Conservation (phyloP, 2,113 vertebrate species). For the Odobenus rosmarus region DNA sequence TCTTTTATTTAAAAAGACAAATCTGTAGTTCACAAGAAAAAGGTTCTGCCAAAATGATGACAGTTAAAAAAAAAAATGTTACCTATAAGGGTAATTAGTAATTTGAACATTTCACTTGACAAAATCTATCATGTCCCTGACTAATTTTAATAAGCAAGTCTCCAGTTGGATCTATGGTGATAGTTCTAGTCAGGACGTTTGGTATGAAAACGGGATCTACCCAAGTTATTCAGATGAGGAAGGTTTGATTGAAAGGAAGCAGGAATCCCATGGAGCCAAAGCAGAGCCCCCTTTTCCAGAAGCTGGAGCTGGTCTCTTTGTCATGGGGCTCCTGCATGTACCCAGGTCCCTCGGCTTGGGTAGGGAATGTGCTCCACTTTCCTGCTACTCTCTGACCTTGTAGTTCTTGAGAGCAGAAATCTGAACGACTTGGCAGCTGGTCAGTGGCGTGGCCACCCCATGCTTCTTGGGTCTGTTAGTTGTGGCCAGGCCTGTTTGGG, state of each 20-base stretch:
- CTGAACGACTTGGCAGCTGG: background rate
- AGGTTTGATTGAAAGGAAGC: background rate
- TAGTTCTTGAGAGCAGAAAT: background rate
- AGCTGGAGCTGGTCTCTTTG: too few species aligned
- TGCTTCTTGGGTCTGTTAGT: background rate
- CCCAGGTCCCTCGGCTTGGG: background rate
- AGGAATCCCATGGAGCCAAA: background rate
- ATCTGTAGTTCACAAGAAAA: background rate
- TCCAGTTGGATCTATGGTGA: too few species aligned
- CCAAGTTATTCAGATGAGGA: background rate
- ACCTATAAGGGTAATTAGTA: background rate
- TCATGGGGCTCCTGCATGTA: rapidly evolving
- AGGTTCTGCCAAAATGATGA: background rate
- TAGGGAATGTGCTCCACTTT: background rate
- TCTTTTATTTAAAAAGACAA: background rate
- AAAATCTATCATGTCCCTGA: background rate
- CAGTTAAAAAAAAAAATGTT: background rate
- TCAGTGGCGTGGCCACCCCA: background rate
- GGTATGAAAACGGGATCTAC: background rate
- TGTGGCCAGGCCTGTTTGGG: background rate
- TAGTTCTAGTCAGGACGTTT: background rate
- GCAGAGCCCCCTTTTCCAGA: background rate
- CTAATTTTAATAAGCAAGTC: background rate
- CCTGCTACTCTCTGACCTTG: background rate
- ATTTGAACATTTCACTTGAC: background rate